Evolutionary conservation across 2,113 vertebrate genomes (phyloP).

Genomic region (Circaetus gallicus): DNA sequence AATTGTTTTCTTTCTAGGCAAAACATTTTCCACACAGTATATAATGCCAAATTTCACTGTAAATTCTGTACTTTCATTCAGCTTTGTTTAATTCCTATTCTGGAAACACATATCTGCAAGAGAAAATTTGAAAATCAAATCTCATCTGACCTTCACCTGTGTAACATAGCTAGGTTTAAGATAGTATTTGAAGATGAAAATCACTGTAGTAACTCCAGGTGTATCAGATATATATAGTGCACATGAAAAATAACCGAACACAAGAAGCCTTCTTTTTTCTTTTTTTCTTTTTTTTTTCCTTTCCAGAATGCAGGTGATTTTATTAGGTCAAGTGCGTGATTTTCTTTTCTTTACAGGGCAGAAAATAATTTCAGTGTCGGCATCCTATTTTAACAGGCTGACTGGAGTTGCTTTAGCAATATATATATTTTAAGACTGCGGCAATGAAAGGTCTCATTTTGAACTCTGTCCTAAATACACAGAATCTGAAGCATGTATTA

Average conservation of each 20-base stretch:
- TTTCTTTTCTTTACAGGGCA: background rate
- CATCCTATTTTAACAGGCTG: conserved; percentile 35
- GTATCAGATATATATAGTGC: conserved; percentile 13
- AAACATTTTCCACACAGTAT: background rate
- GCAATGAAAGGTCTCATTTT: conserved; percentile 17
- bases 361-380: background rate
- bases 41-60: background rate
- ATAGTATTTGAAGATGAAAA: conserved; percentile 29
- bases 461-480: conserved; percentile 9
- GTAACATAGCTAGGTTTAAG: background rate
- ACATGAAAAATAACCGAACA: background rate
- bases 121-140: conserved; percentile 9
- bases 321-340: background rate
- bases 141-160: background rate
- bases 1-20: background rate
- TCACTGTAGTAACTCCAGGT: background rate
- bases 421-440: background rate
- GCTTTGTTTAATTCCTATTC: background rate
- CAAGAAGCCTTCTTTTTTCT: background rate
- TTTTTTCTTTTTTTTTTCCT: background rate
- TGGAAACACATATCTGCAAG: background rate
- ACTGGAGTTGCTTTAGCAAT: background rate
- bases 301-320: background rate
- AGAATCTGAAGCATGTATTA: background rate
- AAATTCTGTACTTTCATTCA: background rate